Base-by-base conservation (phyloP, 2,797 vertebrate species). In the Cetoscarus ocellatus region DNA sequence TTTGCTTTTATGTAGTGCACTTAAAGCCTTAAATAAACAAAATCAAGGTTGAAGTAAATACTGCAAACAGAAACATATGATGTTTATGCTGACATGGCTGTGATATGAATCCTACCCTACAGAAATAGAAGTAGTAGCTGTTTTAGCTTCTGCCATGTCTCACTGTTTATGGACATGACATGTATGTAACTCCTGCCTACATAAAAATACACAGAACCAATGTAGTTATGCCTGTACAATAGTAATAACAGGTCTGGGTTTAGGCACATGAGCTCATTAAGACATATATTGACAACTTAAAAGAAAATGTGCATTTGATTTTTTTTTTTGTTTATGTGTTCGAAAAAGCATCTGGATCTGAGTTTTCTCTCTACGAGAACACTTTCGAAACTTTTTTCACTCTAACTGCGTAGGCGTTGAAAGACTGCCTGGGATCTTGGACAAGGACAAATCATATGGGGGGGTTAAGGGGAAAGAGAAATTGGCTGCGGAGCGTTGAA, bases 11-110 rank as follows among this genome's bases (percentile, higher is more conserved):
- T 90, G 86, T 76, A 66, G 67, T 79, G 85, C 79, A 82, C 70
- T 86, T 80, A 90, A 84, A 81, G 68, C 70, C 65, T 86, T 84
- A 79, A 84, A 87, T 91, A 91, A 91, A 92, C 89, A 91, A 85
- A 91, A 87, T 88, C 85, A 87, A 88, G 87, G 82, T 48, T 61
- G 74, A 89, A 84, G 83, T 90, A 92, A 92, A 89, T 87, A 87
- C 54, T 65, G 57, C 76, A 88, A 91, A 82, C 69, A 65, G 76
- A 86, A 86, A 85, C 86, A 88, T 63, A 66, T 79, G 80, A 77
- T 88, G 86, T 88, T 91, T 88, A 87, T 64, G 3, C 86, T 86
- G 75, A 84, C 77, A 67, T 74, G 76, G 80, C 84, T 85, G 77
- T 42, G 83, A 80, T 81, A 73, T 78, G 79, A 84, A 82, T 88